Evolutionary conservation across 2,797 vertebrate species (phyloP).

Genomic region (Onychomys torridus): DNA sequence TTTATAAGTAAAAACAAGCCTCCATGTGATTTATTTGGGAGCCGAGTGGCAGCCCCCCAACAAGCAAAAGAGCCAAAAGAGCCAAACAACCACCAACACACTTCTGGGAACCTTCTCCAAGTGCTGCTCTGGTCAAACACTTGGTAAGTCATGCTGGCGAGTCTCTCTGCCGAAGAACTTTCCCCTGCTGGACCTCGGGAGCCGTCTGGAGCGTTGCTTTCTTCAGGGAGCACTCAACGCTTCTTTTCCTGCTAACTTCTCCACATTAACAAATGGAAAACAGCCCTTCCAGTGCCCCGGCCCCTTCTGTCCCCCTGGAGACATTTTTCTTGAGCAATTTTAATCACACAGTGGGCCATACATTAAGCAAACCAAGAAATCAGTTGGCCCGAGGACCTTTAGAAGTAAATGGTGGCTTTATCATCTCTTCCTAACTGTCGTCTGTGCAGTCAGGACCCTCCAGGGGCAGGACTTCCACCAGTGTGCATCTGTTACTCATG

Average conservation of each 20-base stretch:
- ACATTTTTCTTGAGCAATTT: constrained; percentile 46
- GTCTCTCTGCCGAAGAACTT: neutral
- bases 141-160: neutral
- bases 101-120: neutral
- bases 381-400: neutral
- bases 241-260: constrained; percentile 5
- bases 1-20: no score
- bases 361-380: neutral
- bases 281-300: neutral
- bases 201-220: constrained; percentile 43
- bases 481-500: neutral
- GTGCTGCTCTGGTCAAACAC: neutral
- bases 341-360: neutral
- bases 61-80: no score
- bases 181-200: neutral
- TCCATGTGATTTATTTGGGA: no score
- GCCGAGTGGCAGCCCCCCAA: no score
- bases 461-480: neutral
- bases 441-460: neutral
- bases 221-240: neutral
- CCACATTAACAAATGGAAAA: constrained; percentile 45
- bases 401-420: neutral
- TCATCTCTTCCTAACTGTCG: neutral
- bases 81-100: no score
- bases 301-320: neutral